Evolutionary conservation across 2,113 vertebrate species (phyloP).

Genomic region (Hucho hucho): DNA sequence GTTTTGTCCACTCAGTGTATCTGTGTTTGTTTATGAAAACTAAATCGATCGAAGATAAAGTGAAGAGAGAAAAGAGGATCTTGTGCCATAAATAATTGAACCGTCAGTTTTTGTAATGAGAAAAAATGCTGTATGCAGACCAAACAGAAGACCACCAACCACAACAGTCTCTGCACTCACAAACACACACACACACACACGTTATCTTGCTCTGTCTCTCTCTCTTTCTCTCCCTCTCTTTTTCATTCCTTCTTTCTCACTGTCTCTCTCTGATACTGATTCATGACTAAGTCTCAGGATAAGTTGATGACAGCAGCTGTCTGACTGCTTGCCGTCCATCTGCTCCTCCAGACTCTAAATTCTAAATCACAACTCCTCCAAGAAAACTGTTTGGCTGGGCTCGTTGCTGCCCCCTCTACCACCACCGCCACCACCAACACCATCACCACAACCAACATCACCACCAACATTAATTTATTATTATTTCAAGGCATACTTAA

Average conservation of each 20-base stretch:
- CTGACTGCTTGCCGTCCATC: conserved; percentile 63
- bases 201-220: too few relatives aligned
- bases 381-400: conserved; percentile 36
- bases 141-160: too few relatives aligned
- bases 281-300: conserved; percentile 53
- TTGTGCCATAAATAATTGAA: too few relatives aligned
- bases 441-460: not conserved
- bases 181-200: too few relatives aligned
- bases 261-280: conserved; percentile 18
- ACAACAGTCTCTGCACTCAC: too few relatives aligned
- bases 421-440: not conserved
- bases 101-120: too few relatives aligned
- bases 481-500: too few relatives aligned
- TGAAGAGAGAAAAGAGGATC: too few relatives aligned
- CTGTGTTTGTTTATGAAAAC: too few relatives aligned
- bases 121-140: too few relatives aligned
- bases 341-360: conserved; percentile 43
- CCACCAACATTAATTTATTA: conserved; percentile 7
- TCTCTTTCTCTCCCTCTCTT: not conserved
- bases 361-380: conserved; percentile 59
- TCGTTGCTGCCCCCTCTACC: conserved; percentile 1
- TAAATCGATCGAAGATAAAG: too few relatives aligned
- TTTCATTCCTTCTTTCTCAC: conserved; percentile 14
- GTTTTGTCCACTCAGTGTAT: too few relatives aligned
- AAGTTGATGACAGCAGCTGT: conserved; percentile 67